Evolutionary conservation across 2,797 vertebrate genomes (phyloP).

Genomic region (Phoeniculus purpureus): DNA sequence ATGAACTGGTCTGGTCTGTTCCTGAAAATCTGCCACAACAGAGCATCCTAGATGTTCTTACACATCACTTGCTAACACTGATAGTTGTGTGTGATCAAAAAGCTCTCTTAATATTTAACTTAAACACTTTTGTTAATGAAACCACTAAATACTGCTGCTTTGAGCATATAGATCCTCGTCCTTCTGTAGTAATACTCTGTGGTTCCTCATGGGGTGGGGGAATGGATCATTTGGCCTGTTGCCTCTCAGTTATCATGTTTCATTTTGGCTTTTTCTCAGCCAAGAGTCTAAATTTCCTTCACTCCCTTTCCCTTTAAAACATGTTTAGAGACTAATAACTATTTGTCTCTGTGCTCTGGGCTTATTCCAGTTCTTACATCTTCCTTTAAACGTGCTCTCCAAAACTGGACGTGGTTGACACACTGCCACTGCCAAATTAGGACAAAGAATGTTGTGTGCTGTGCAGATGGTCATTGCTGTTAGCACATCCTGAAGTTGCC

Average conservation of each 20-base stretch:
- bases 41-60: neutral
- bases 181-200: neutral
- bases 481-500: neutral
- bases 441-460: neutral
- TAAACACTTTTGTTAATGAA: neutral
- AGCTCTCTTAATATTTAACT: neutral
- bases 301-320: neutral
- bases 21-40: neutral
- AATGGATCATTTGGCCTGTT: neutral
- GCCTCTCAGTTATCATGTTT: neutral
- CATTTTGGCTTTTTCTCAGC: fast-evolving
- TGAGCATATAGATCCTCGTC: neutral
- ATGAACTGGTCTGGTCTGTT: neutral
- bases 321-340: neutral
- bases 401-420: neutral
- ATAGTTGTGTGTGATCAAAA: neutral
- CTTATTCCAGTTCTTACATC: constrained; percentile 2
- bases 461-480: neutral
- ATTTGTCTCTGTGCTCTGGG: neutral
- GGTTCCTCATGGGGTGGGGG: neutral
- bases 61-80: neutral
- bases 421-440: neutral
- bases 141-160: neutral
- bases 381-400: neutral
- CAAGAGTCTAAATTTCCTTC: neutral